Conservation (phyloP, 2,797 vertebrate species). For the Crocidura indochinensis region DNA sequence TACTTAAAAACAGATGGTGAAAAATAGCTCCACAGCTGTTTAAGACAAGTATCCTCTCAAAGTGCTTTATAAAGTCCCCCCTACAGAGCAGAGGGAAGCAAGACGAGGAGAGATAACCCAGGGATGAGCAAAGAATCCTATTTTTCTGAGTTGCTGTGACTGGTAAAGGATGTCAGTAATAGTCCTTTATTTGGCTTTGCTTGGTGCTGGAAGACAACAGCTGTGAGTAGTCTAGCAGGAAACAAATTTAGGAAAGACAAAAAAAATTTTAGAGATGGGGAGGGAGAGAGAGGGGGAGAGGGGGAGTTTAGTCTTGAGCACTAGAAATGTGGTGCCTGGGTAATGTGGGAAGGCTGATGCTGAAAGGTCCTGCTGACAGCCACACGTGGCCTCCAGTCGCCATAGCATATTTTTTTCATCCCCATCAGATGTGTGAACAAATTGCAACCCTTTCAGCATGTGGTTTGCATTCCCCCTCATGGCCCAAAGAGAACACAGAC, state of each 20-base stretch:
- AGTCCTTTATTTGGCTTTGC: not conserved
- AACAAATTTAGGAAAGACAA: constrained; percentile 53
- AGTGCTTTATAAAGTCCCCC: constrained; percentile 20
- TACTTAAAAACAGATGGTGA: constrained; percentile 75
- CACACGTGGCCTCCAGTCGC: not conserved
- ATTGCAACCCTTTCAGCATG: constrained; percentile 14
- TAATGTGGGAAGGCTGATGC: not conserved
- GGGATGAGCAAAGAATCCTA: not conserved
- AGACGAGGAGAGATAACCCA: not conserved
- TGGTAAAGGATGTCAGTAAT: not conserved
- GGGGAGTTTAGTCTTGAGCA: constrained; percentile 21
- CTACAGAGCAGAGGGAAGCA: not conserved
- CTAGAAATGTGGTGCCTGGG: not conserved
- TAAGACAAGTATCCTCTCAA: constrained; percentile 38
- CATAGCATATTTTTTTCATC: not conserved
- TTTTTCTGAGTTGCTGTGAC: not conserved
- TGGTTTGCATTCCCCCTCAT: not conserved
- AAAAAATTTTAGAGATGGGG: not conserved
- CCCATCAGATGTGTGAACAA: not conserved
- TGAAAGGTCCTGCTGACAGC: constrained; percentile 72
- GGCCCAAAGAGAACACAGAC: not conserved
- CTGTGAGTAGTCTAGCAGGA: constrained; percentile 50
- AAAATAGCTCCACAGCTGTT: constrained; percentile 56
- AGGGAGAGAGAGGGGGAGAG: no score
- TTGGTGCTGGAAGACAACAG: constrained; percentile 33